Percentiles rank a stretch among this genome's conserved stretches.
phyloP scores from a whole-genome alignment of 2,888 invertebrate genomes.

The Carcina quercana region DNA sequence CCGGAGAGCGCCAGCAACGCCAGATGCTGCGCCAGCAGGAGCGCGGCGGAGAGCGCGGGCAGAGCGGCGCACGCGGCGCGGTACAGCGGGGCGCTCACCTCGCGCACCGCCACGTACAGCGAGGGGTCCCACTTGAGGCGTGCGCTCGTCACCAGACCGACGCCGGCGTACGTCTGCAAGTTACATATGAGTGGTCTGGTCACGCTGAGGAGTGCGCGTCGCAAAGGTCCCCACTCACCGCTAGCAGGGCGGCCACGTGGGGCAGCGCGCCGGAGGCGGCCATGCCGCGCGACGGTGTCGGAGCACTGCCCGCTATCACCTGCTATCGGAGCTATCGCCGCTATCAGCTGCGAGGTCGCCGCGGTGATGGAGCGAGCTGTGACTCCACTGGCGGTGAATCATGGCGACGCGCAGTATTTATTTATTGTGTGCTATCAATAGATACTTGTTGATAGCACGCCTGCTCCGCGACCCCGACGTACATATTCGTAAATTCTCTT shows the following conservation, averaged over 20 bases:
- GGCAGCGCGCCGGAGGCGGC: constrained; percentile 30
- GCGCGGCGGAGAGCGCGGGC: constrained; percentile 23
- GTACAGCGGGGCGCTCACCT: constrained; percentile 37
- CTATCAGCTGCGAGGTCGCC: not conserved
- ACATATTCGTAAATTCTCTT: not conserved
- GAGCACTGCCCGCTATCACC: not conserved
- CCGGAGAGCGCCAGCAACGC: constrained; percentile 23
- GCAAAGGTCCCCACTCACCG: constrained; percentile 34
- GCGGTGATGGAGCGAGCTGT: not conserved
- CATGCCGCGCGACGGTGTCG: not conserved
- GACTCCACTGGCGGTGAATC: not conserved
- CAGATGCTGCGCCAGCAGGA: constrained; percentile 34
- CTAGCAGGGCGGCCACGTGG: constrained; percentile 47
- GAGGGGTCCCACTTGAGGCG: constrained; percentile 60
- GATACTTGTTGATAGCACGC: too few species aligned
- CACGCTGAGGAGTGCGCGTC: too few species aligned
- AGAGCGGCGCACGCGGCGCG: constrained; percentile 22
- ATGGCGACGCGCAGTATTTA: not conserved
- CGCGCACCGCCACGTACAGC: constrained; percentile 42
- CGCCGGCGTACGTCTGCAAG: constrained; percentile 41
- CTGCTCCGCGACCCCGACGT: not conserved
- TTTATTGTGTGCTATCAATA: too few species aligned
- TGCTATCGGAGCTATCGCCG: not conserved
- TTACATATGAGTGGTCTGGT: too few species aligned
- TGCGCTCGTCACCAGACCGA: constrained; percentile 43